Evolutionary conservation across 2,113 vertebrate genomes (phyloP), one percentile per base, ranked within the genome.

Genomic region (Sialia sialis): DNA sequence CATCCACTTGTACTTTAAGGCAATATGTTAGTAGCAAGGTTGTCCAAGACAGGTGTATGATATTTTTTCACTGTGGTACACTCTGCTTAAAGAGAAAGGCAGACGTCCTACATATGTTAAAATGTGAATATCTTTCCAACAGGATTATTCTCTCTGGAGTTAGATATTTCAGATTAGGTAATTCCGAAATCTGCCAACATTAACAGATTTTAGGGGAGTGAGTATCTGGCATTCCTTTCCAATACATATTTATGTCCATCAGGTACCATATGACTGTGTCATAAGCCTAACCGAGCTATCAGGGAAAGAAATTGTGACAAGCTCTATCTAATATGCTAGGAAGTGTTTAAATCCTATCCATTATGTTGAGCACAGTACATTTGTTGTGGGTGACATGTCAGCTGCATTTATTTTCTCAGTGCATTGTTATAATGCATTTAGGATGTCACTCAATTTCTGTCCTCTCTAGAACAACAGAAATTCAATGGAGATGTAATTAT

Each of bases 401-500:
- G 76, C 51, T 60, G 30, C 59, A 52, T 76, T 84, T 89, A 55
- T 86, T 90, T 94, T 88, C 70, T 44, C 81, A 67, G 56, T 62
- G 43, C 29, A 32, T 49, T 87, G 39, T 72, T 73, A 79, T 6
- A 15, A 87, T 2, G 3, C 56, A 62, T 79, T 93, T 72, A 76
- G 54, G 52, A 62, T 94, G 52, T 89, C 94, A 82, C 34, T 86
- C 82, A 66, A 10, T 93, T 94, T 87, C 34, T 83, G 80, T 79
- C 34, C 43, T 73, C 49, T 82, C 55, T 39, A 94, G 69, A 87
- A 67, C 6, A 91, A 68, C 64, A 93, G 89, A 87, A 94, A 87
- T 68, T 94, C 95, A 96, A 69, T 92, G 75, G 62, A 59, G 51
- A 84, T n/a, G 20, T 74, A 66, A 89, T 93, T 94, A 70, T 89